Evolutionary conservation across 2,113 vertebrate genomes (phyloP), one percentile per base, ranked within the genome.

Genomic region (Oryzias curvinotus): DNA sequence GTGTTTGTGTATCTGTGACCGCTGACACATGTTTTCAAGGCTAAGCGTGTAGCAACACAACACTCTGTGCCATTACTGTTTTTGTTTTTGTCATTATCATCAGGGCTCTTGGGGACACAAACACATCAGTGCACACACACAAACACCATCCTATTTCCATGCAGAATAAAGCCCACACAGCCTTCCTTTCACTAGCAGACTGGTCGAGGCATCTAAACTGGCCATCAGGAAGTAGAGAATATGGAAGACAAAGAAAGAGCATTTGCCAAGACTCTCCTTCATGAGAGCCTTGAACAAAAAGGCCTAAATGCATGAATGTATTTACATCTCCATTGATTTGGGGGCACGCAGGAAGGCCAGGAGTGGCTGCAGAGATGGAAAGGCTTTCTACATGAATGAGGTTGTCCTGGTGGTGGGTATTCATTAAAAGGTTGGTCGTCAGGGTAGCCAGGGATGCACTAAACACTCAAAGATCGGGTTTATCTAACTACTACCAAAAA

Each of bases 301-400:
- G 82, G 78, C 80, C 71, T 68, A 80, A 89, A 73, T 81, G 73
- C 82, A 80, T 85, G 81, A 83, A 88, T 82, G 77, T 88, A 90
- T 90, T 90, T 87, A 86, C 87, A 88, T 88, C 57, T 82, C 86
- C 70, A 82, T 87, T 83, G 82, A 84, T 84, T 67, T 74, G 55
- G 55, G 75, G 76, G 53, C 71, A 75, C 71, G 85, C 68, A 68
- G 48, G 46, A 54, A 60, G 52, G 43, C 65, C 26, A 55, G 17
- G 47, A 26, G 61, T 21, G 23, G 1, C 28, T 17, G 41, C 23
- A 25, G 19, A 67, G 51, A 19, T 43, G 64, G 42, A 52, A n/a
- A 42, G 64, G 14, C 47, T 56, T 52, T 25, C 41, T 62, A 58
- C 58, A 30, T 67, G 61, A 70, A 65, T 80, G 70, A 52, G 68